Evolutionary conservation across 1,140 invertebrate species (phyloP).

Genomic region (Bombus terrestris): DNA sequence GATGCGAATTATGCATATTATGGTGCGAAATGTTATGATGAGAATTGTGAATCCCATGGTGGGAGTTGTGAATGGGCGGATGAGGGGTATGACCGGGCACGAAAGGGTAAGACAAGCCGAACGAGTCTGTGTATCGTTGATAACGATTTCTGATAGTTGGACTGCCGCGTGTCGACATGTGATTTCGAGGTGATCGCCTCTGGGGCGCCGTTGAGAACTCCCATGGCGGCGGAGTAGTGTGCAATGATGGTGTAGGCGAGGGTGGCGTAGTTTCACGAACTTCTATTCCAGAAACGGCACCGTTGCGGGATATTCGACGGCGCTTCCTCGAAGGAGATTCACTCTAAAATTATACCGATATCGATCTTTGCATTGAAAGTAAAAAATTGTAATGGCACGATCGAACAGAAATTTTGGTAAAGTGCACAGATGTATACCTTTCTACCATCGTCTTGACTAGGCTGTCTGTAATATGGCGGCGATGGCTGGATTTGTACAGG

Average conservation of each 20-base stretch:
- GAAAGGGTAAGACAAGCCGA: constrained; percentile 72
- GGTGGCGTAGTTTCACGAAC: constrained; percentile 76
- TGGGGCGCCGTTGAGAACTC: constrained; percentile 73
- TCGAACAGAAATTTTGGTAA: background rate
- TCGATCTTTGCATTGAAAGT: background rate
- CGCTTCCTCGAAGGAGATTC: constrained; percentile 79
- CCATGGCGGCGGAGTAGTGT: constrained; percentile 73
- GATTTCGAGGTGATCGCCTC: constrained; percentile 76
- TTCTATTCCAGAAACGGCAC: constrained; percentile 75
- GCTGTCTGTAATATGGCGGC: constrained; percentile 80
- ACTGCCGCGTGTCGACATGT: constrained; percentile 75
- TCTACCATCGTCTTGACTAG: constrained; percentile 82
- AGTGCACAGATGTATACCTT: constrained; percentile 72
- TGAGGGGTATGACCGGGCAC: constrained; percentile 75
- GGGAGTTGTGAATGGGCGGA: constrained; percentile 70
- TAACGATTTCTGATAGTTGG: constrained; percentile 77
- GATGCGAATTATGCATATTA: constrained; percentile 63
- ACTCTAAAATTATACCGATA: constrained; percentile 66
- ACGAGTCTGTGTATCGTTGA: constrained; percentile 74
- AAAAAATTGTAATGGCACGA: background rate
- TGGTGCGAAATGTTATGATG: constrained; percentile 74
- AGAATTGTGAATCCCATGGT: constrained; percentile 68
- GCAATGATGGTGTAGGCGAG: constrained; percentile 71
- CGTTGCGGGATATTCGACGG: constrained; percentile 79
- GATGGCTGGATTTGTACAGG: constrained; percentile 82